Evolutionary conservation across 1,140 invertebrate genomes (phyloP).

Genomic region (Bilobella aurantiaca): DNA sequence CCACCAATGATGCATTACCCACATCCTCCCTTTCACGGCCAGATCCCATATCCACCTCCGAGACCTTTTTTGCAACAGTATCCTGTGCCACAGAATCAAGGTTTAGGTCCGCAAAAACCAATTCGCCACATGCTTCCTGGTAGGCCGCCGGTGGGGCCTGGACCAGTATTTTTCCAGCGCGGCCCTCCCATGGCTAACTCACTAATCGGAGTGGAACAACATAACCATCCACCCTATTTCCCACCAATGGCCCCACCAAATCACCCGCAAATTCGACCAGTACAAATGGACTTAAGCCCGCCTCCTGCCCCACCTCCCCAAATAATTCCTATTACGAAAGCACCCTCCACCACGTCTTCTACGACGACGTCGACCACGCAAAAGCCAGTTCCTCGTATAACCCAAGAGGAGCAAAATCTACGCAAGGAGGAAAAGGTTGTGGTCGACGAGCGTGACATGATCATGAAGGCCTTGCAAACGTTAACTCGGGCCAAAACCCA

Average conservation of each 20-base stretch:
- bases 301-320: neutral
- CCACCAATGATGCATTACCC: neutral
- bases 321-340: neutral
- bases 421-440: neutral
- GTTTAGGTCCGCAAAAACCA: neutral
- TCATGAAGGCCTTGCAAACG: constrained; percentile 28
- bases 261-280: neutral
- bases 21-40: neutral
- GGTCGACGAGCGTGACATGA: constrained; percentile 20
- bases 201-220: neutral
- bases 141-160: neutral
- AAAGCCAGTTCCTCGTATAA: neutral
- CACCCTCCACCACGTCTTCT: neutral
- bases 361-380: neutral
- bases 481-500: constrained; percentile 26
- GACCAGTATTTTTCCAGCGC: too few relatives aligned
- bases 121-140: constrained; percentile 7
- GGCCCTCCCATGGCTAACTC: too few relatives aligned
- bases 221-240: neutral
- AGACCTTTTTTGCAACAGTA: neutral
- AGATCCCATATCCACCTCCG: neutral
- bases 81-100: neutral
- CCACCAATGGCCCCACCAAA: neutral
- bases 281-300: constrained; percentile 1
- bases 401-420: neutral